phyloP scores from a whole-genome alignment of 2,113 vertebrate species.

The Phycodurus eques region DNA sequence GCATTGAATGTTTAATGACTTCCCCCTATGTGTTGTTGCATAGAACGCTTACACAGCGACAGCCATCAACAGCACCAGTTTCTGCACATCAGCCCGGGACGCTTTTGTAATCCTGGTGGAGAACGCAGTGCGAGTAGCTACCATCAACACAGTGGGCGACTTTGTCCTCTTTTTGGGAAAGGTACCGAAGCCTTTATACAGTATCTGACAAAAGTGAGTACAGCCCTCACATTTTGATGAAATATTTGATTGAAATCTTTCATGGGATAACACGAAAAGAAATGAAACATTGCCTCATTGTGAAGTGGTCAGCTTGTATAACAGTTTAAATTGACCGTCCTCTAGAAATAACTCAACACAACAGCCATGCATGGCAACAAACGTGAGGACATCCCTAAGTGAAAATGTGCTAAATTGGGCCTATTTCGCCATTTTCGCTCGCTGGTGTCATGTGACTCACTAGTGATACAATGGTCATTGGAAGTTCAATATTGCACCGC shows the following conservation, averaged over 20 bases:
- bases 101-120: slow-evolving; percentile 93
- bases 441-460: too few species aligned
- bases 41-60: slow-evolving; percentile 97
- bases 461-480: too few species aligned
- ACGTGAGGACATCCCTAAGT: not conserved
- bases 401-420: not conserved
- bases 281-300: too few species aligned
- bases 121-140: slow-evolving; percentile 89
- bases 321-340: too few species aligned
- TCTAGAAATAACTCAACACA: not conserved
- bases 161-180: slow-evolving; percentile 97
- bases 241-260: too few species aligned
- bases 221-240: not conserved
- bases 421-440: not conserved
- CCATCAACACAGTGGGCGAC: slow-evolving; percentile 96
- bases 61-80: slow-evolving; percentile 97
- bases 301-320: too few species aligned
- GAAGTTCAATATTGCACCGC: too few species aligned
- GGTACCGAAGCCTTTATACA: slow-evolving; percentile 66
- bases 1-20: too few species aligned
- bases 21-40: not conserved
- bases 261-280: too few species aligned
- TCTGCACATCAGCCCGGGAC: slow-evolving; percentile 95
- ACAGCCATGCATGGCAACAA: not conserved
- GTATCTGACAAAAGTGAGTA: not conserved